Conservation (phyloP, 1,140 invertebrate genomes). For the Sminthurinus signatus region DNA sequence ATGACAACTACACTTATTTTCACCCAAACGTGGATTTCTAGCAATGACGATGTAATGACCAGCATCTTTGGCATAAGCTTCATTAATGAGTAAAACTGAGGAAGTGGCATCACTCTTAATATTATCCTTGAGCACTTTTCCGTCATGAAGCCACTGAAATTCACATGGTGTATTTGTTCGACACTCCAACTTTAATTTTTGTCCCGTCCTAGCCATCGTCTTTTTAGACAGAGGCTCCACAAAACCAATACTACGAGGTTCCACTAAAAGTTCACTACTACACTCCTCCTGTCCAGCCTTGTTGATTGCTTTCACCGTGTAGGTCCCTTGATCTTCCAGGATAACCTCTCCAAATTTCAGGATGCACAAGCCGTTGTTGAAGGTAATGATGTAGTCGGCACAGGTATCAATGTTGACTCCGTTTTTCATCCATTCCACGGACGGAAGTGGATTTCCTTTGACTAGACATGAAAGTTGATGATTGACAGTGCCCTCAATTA, state of each 20-base stretch:
- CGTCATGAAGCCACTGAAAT: constrained; percentile 28
- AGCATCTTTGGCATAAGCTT: constrained; percentile 67
- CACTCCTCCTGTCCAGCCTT: constrained; percentile 50
- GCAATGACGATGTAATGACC: constrained; percentile 60
- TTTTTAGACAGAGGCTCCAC: constrained; percentile 51
- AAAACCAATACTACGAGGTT: constrained; percentile 28
- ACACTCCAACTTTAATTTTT: constrained; percentile 60
- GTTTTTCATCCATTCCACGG: constrained; percentile 72
- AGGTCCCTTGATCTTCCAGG: constrained; percentile 56
- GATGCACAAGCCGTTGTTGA: constrained; percentile 50
- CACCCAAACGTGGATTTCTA: constrained; percentile 55
- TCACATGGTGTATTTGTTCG: constrained; percentile 45
- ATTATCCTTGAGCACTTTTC: not conserved
- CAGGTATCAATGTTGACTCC: constrained; percentile 64
- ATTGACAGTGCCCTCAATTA: constrained; percentile 8
- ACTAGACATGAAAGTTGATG: constrained; percentile 48
- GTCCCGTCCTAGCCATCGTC: constrained; percentile 57
- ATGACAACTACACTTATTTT: constrained; percentile 56
- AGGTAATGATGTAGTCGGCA: constrained; percentile 57
- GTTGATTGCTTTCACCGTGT: constrained; percentile 53
- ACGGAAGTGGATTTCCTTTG: constrained; percentile 65
- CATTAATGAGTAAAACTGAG: constrained; percentile 57
- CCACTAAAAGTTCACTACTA: constrained; percentile 48
- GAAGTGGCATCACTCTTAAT: constrained; percentile 5
- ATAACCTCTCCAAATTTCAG: constrained; percentile 56